Base-by-base conservation (phyloP, 1,140 invertebrate genomes). In the Conus ventricosus region DNA sequence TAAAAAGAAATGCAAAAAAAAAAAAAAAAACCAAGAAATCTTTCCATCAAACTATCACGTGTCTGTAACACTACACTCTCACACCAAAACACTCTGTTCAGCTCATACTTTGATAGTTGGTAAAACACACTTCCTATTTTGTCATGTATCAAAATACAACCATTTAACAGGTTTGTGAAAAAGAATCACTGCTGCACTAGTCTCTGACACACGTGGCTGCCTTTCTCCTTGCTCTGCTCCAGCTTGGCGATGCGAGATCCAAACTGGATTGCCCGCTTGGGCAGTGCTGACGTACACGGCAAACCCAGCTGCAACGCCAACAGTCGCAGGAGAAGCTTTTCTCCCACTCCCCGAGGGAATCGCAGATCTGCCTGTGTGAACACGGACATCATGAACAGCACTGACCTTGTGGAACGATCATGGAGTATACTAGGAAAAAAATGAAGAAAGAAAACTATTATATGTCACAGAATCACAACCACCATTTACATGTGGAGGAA, bases 231-330 rank as follows among this genome's bases (percentile, higher is more conserved):
- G 75, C 96, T 96, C 95, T 96, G 95, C 91, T 97, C 96, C 57
- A 96, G 87, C 90, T 99, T 98, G 6, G 99, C 98, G 92, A 99
- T 99, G 93, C 97, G 96, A 0, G 98, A 98, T n/a, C 99, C 99
- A 96, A 99, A 99, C 95, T 99, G 99, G 84, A 99, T 97, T 23
- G 99, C 99, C 95, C 98, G 94, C 95, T 99, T 99, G 78, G 97
- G 97, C 81, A 98, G 96, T 81, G 94, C 93, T 1, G 97, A 96
- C 27, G 97, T 96, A 81, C 96, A 94, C 6, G 98, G 95, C 15
- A 96, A 89, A 15, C 97, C 97, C 39, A 99, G 94, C 91, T 92
- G 88, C 90, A 96, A 95, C 1, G 98, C 98, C 75, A 97, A 95
- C n/a, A 98, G 94, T 92, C 99, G 96, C 57, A 99, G 95, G 67